A percentile compares a stretch with the other conserved stretches of the same genome.
These are phyloP conservation scores for Drosophila parthenogenetica DNA, from an alignment of 2,888 invertebrate species.

Conservation along the genomic window DNA sequence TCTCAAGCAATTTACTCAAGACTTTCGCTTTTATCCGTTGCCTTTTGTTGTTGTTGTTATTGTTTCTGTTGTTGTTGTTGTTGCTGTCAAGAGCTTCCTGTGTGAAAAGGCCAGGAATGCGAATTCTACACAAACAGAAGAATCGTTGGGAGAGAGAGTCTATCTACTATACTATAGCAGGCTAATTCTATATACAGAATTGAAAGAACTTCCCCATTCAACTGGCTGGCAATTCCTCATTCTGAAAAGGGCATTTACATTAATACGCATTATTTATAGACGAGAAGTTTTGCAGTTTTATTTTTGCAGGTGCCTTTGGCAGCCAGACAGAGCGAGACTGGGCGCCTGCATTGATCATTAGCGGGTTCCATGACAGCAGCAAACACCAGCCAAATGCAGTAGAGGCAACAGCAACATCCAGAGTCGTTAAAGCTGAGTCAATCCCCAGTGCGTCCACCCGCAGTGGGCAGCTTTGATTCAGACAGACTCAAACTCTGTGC, in stretches of 20 bases:
- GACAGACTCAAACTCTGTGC: constrained; percentile 34
- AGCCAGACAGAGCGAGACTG: constrained; percentile 40
- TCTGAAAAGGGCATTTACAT: constrained; percentile 75
- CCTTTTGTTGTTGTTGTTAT: constrained; percentile 18
- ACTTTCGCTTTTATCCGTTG: constrained; percentile 51
- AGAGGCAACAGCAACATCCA: constrained; percentile 25
- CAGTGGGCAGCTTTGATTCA: constrained; percentile 41
- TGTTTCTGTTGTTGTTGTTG: constrained; percentile 5
- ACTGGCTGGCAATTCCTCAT: constrained; percentile 65
- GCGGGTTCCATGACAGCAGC: constrained; percentile 57
- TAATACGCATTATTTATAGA: constrained; percentile 67
- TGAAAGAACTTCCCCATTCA: constrained; percentile 62
- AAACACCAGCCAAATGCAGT: constrained; percentile 29
- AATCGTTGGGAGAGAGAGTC: neutral
- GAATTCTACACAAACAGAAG: constrained; percentile 30
- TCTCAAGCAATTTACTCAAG: constrained; percentile 36
- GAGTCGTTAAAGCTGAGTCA: constrained; percentile 49
- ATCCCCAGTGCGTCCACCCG: constrained; percentile 41
- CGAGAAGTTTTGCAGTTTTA: constrained; percentile 52
- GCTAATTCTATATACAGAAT: constrained; percentile 56
- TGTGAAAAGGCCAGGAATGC: constrained; percentile 63
- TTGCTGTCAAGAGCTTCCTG: constrained; percentile 51
- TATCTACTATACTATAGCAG: constrained; percentile 25
- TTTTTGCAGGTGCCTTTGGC: constrained; percentile 63
- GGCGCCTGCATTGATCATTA: constrained; percentile 72